These are phyloP conservation scores for Ornithoptera priamus DNA, from an alignment of 2,888 invertebrate genomes.

Conservation along the genomic window DNA sequence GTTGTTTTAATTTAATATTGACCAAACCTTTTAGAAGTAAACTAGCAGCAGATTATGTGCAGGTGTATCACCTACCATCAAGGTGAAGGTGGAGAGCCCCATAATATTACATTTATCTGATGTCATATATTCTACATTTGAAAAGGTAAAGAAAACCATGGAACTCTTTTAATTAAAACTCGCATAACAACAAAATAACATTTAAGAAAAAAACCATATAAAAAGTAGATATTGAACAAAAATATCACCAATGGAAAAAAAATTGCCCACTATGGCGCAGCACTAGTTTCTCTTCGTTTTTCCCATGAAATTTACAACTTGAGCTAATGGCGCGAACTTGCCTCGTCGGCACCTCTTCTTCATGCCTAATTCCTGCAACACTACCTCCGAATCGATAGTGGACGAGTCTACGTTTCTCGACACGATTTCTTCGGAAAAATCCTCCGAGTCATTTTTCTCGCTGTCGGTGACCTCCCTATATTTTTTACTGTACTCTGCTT, in stretches of 20 bases:
- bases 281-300: slow-evolving; percentile 59
- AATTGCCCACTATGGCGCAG: slow-evolving; percentile 37
- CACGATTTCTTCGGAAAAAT: slow-evolving; percentile 56
- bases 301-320: slow-evolving; percentile 72
- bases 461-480: slow-evolving; percentile 52
- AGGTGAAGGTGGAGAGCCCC: too few species aligned
- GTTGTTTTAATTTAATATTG: not conserved
- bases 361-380: slow-evolving; percentile 52
- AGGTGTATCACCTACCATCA: too few species aligned
- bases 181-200: slow-evolving; percentile 20
- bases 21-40: too few species aligned
- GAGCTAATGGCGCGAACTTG: slow-evolving; percentile 62
- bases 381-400: slow-evolving; percentile 57
- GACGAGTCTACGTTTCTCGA: slow-evolving; percentile 64
- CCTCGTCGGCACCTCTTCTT: slow-evolving; percentile 59
- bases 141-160: slow-evolving; percentile 8
- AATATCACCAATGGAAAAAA: slow-evolving; percentile 41
- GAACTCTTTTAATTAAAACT: slow-evolving; percentile 25
- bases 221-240: slow-evolving; percentile 6
- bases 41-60: too few species aligned
- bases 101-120: not conserved
- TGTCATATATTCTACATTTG: not conserved
- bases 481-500: slow-evolving; percentile 52
- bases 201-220: slow-evolving; percentile 31
- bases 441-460: slow-evolving; percentile 62